Evolutionary conservation across 2,797 vertebrate species (phyloP).

Genomic region (Chelidonichthys spinosus): DNA sequence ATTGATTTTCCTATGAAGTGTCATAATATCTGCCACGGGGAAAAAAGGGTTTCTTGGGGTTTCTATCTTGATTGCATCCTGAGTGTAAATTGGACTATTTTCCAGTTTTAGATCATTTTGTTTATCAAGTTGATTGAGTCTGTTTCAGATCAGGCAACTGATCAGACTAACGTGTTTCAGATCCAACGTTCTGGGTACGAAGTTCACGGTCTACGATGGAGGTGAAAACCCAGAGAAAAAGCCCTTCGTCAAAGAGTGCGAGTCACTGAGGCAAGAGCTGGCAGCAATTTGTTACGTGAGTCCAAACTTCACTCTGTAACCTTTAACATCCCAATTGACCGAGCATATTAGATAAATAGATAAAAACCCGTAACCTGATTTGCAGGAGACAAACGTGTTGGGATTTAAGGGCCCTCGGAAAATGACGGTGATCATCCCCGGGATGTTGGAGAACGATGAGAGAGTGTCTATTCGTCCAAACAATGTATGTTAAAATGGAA

Average conservation of each 20-base stretch:
- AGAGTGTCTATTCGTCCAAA: constrained; percentile 86
- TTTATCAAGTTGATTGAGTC: no score
- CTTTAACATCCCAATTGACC: neutral
- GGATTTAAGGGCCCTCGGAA: constrained; percentile 91
- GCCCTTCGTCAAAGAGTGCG: constrained; percentile 84
- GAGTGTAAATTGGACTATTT: neutral
- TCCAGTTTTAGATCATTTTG: neutral
- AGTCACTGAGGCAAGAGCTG: constrained; percentile 88
- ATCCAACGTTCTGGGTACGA: constrained; percentile 92
- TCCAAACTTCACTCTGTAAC: constrained; percentile 12
- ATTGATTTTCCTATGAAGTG: neutral
- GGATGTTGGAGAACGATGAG: constrained; percentile 84
- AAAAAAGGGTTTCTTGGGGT: neutral
- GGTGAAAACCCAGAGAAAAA: constrained; percentile 90
- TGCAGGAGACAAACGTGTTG: constrained; percentile 89
- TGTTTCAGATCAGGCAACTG: neutral
- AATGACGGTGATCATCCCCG: constrained; percentile 91
- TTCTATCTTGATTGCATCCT: neutral
- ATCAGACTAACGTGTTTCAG: constrained; percentile 66
- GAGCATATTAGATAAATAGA: neutral
- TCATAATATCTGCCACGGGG: neutral
- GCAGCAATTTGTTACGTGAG: constrained; percentile 92
- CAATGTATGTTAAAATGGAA: constrained; percentile 78
- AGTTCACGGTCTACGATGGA: constrained; percentile 90
- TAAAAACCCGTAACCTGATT: neutral